Evolutionary conservation across 1,140 invertebrate genomes (phyloP).

Genomic region (Amyelois transitella): DNA sequence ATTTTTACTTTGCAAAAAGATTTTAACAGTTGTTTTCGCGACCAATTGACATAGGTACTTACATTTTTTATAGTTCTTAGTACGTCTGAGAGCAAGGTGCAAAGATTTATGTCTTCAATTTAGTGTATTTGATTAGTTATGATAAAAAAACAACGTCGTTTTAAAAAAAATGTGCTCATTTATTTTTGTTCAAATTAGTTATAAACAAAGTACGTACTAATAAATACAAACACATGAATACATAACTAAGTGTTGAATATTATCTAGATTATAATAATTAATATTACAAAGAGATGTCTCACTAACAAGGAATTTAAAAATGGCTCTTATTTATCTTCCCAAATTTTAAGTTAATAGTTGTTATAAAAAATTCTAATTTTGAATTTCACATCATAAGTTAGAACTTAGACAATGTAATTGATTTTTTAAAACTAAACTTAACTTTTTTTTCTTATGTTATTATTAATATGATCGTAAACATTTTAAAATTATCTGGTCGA

Average conservation of each 20-base stretch:
- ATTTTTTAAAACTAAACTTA: no score
- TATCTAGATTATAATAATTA: neutral
- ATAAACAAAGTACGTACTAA: conserved; percentile 13
- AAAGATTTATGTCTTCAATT: neutral
- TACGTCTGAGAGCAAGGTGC: no score
- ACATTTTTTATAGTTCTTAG: no score
- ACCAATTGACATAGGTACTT: no score
- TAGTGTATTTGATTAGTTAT: neutral
- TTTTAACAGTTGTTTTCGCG: no score
- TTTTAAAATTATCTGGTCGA: no score
- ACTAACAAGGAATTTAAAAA: neutral
- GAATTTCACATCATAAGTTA: no score
- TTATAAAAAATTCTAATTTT: no score
- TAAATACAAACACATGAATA: neutral
- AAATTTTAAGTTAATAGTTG: neutral
- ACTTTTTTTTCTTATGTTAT: no score
- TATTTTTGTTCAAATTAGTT: conserved; percentile 17
- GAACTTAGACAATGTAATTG: no score
- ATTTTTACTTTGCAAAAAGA: no score
- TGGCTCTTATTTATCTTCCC: neutral
- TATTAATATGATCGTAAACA: no score
- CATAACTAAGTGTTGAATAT: neutral
- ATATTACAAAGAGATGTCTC: neutral
- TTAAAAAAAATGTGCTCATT: conserved; percentile 22
- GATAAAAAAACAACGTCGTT: neutral